These are phyloP conservation scores for Nomada ruficornis DNA, from an alignment of 2,888 invertebrate genomes.

Conservation along the genomic window DNA sequence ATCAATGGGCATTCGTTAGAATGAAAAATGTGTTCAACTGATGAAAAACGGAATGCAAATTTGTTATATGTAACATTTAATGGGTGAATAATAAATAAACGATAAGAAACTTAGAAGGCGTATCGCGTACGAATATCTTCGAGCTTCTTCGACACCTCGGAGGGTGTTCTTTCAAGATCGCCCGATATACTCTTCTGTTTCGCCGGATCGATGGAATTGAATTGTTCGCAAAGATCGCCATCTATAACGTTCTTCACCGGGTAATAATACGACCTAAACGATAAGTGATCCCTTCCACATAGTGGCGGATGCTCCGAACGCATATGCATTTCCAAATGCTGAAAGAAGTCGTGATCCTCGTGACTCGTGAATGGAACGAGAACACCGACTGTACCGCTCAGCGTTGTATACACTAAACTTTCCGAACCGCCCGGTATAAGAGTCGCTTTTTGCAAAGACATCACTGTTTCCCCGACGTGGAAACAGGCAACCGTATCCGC, in stretches of 20 bases:
- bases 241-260: conserved; percentile 99
- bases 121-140: conserved; percentile 99
- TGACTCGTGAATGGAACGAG: conserved; percentile 97
- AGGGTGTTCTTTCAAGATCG: conserved; percentile 97
- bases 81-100: conserved; percentile 22
- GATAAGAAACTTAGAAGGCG: conserved; percentile 91
- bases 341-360: conserved; percentile 99
- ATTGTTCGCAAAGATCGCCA: conserved; percentile 99
- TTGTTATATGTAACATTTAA: conserved; percentile 36
- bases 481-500: conserved; percentile 96
- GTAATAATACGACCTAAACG: conserved; percentile 98
- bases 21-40: conserved; percentile 6
- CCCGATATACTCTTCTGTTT: conserved; percentile 98
- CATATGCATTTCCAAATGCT: conserved; percentile 99
- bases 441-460: conserved; percentile 97
- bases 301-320: conserved; percentile 97
- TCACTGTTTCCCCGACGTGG: conserved; percentile 97
- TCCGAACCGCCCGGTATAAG: conserved; percentile 99
- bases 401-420: conserved; percentile 97
- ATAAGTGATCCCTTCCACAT: conserved; percentile 98
- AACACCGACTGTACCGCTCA: conserved; percentile 97
- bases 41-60: conserved; percentile 49
- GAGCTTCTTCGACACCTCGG: conserved; percentile 98
- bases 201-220: conserved; percentile 95
- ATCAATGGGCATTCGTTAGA: not conserved